Conservation (phyloP, 1,140 invertebrate species). For the Drosophila parvula region DNA sequence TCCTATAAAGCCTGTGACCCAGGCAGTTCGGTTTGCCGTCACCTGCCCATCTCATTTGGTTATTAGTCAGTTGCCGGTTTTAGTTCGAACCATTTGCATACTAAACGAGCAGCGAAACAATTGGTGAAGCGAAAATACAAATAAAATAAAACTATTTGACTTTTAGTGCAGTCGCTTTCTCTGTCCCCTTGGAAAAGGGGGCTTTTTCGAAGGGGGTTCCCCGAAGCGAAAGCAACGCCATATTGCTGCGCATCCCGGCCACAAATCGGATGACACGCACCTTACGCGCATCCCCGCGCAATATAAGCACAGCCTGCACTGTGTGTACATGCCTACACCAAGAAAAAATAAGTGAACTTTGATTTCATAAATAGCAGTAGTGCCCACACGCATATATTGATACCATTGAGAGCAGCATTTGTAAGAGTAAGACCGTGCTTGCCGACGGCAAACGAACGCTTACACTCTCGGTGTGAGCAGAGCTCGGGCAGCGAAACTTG, state of each 20-base stretch:
- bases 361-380: no score
- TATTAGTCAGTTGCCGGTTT: conserved; percentile 47
- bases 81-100: conserved; percentile 53
- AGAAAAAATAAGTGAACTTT: not conserved
- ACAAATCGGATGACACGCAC: conserved; percentile 34
- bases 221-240: conserved; percentile 40
- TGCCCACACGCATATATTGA: no score
- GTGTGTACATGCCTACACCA: conserved; percentile 2
- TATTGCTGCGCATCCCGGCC: conserved; percentile 50
- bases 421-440: no score
- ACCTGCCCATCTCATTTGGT: conserved; percentile 41
- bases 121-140: conserved; percentile 1
- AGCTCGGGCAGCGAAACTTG: no score
- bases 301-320: conserved; percentile 14
- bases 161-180: conserved; percentile 16
- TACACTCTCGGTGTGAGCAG: no score
- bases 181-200: conserved; percentile 23
- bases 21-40: conserved; percentile 46
- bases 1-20: conserved; percentile 38
- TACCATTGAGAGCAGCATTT: no score
- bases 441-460: no score
- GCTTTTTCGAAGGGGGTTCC: conserved; percentile 6
- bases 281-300: conserved; percentile 48
- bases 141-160: conserved; percentile 17
- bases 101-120: conserved; percentile 39